A percentile compares a stretch with the other conserved stretches of the same genome.
phyloP scores from a whole-genome alignment of 30 jellyfish, hydroid and myxozoan species.

The Chironex yamaguchii region DNA sequence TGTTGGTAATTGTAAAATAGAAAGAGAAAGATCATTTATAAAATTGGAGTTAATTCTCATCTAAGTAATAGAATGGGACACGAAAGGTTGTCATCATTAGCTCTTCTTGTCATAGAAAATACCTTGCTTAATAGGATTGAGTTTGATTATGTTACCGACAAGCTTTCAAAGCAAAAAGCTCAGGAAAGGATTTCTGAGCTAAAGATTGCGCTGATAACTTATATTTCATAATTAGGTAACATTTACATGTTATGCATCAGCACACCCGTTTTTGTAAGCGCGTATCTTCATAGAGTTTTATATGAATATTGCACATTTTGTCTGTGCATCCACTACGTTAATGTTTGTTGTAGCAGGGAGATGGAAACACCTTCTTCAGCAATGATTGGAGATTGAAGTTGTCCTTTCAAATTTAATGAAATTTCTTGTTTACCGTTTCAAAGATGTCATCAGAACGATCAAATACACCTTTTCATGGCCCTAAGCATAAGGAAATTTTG shows the following conservation, averaged over 20 bases:
- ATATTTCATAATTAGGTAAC: background rate
- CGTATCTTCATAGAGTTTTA: background rate
- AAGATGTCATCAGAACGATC: background rate
- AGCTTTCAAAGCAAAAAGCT: background rate
- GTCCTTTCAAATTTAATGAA: background rate
- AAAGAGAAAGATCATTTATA: background rate
- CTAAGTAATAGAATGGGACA: slow-evolving; percentile 22
- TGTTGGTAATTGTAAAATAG: no score
- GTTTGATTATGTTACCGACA: background rate
- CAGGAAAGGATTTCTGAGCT: background rate
- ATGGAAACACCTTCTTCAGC: background rate
- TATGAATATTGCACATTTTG: background rate
- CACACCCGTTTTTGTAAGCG: background rate
- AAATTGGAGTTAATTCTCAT: background rate
- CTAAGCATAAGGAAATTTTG: background rate
- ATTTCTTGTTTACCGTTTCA: background rate
- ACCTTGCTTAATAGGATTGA: slow-evolving; percentile 4
- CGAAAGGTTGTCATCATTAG: slow-evolving; percentile 30
- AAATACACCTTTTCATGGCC: background rate
- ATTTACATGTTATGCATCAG: background rate
- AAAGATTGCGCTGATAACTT: background rate
- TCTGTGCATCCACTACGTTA: background rate
- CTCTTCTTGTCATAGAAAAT: slow-evolving; percentile 1
- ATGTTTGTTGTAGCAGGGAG: background rate
- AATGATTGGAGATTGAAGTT: background rate